Conservation (phyloP, 2,113 vertebrate genomes). For the Poeciliopsis prolifica region DNA sequence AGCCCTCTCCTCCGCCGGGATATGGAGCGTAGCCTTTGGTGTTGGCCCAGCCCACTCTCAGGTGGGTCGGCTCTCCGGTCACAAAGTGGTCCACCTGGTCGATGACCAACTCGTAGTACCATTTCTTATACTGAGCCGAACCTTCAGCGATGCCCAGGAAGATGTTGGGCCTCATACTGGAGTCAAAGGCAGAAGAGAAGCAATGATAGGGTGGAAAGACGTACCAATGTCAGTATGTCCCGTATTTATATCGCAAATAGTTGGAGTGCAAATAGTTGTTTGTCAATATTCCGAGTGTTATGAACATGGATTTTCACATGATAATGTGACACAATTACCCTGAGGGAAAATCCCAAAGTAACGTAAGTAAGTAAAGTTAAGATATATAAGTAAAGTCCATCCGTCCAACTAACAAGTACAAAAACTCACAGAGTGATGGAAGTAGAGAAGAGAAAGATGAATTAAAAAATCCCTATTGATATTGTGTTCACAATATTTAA, state of each 20-base stretch:
- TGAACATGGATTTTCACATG: no score
- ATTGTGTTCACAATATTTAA: background rate
- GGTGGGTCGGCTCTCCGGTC: constrained; percentile 90
- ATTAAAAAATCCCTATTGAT: no score
- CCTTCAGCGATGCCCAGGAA: constrained; percentile 94
- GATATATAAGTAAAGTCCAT: no score
- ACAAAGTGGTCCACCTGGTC: constrained; percentile 96
- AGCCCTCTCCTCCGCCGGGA: constrained; percentile 96
- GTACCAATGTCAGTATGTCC: background rate
- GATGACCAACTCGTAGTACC: constrained; percentile 97
- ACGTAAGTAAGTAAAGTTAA: no score
- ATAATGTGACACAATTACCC: no score
- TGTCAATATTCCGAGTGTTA: no score
- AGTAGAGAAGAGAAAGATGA: background rate
- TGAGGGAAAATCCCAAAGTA: no score
- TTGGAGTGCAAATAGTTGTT: background rate
- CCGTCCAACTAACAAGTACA: no score
- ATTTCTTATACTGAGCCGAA: constrained; percentile 96
- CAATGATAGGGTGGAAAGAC: background rate
- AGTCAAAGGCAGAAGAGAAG: constrained; percentile 25
- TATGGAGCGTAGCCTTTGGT: constrained; percentile 95
- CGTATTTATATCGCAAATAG: background rate
- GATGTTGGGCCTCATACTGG: constrained; percentile 94
- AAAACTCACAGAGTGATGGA: background rate
- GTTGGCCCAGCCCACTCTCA: constrained; percentile 95